Evolutionary conservation across 2,888 invertebrate genomes (phyloP), one percentile per base, ranked within the genome.

Genomic region (Fragum fragum): DNA sequence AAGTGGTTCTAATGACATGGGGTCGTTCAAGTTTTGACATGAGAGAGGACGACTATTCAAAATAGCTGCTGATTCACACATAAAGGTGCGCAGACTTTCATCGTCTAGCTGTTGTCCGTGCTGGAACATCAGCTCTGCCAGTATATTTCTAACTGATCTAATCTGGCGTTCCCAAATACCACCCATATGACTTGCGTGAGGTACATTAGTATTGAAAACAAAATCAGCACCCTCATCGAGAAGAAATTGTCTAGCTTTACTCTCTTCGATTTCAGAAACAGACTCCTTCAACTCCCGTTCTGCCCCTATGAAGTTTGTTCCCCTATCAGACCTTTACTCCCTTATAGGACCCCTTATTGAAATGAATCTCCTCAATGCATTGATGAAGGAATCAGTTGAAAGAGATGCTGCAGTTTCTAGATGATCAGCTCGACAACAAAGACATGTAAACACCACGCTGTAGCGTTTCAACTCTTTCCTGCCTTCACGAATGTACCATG

Each of bases 381-480:
- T 86, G n/a, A 87, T 84, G 59, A 87, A 88, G 1, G 83, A 81
- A 47, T 78, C 79, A 14, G 88, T 89, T 14, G 55, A 73, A 9
- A 89, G 57, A 26, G 77, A 73, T 32, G 77, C 57, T 18, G 71
- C 63, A 9, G 73, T 74, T 61, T 92, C 92, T n/a, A 92, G 16
- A 47, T 93, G 91, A 0, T 92, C 81, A 7, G 92, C 92, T 66
- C 90, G 85, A 36, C 90, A 91, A 2, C 83, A 70, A 26, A 92
- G 84, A 68, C 93, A 94, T 0, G 90, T 88, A 77, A 93, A 93
- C 9, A 94, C 71, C 6, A 85, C 90, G 18, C 92, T 87, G 28
- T 89, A 93, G 7, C 84, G 81, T 90, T 94, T 93, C 1, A 87
- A 71, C 14, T 83, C 85, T 42, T 89, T 90, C 32, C 89, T 74